Evolutionary conservation across 2,797 vertebrate species (phyloP).

Genomic region (Eidolon dupreanum): DNA sequence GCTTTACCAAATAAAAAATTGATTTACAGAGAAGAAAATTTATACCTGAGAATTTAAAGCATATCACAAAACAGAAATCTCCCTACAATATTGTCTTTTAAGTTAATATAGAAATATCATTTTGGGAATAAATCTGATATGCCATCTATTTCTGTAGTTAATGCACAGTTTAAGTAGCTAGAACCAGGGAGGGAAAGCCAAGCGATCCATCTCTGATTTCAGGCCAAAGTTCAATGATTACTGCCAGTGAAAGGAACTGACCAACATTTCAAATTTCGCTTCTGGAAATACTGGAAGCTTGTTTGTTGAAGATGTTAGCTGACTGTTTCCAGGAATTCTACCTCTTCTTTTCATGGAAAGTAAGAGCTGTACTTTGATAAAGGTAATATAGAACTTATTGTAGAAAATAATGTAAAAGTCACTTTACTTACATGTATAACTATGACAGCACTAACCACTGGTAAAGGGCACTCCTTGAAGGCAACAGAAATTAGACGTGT

Average conservation of each 20-base stretch:
- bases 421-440: background rate
- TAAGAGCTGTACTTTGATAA: background rate
- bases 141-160: background rate
- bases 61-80: background rate
- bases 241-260: background rate
- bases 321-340: background rate
- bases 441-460: background rate
- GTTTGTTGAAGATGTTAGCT: background rate
- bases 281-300: background rate
- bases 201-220: background rate
- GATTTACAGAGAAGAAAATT: background rate
- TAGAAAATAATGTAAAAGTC: background rate
- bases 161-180: background rate
- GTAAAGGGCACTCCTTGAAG: background rate
- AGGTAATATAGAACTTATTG: background rate
- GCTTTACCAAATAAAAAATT: background rate
- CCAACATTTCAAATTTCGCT: background rate
- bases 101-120: background rate
- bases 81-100: background rate
- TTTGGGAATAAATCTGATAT: constrained; percentile 28
- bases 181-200: background rate
- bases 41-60: background rate
- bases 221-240: background rate
- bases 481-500: background rate
- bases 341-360: background rate